Evolutionary conservation across 2,113 vertebrate genomes (phyloP), one percentile per base, ranked within the genome.

Genomic region (Gymnorhina tibicen): DNA sequence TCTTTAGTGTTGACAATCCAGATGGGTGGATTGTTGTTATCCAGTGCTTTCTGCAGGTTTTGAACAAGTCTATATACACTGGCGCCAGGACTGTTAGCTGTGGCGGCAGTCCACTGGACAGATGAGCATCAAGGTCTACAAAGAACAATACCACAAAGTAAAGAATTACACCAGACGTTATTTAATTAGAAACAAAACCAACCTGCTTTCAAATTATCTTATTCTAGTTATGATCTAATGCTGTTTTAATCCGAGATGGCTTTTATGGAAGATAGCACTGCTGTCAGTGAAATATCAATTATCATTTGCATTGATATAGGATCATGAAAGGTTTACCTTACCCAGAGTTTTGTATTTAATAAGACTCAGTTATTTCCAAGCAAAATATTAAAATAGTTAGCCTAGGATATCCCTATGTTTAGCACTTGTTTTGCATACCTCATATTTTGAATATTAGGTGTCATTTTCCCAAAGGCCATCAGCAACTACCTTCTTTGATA

Each of bases 31-130:
- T 87, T 78, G 39, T 77, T 94, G 68, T 93, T 94, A 84, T 27
- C 69, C 81, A 77, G 68, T 67, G 72, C 62, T 91, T 93, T 95
- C 33, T 74, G 47, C 76, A 87, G 82, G 46, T 70, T 95, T 86
- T 93, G 70, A 76, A 69, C 35, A 85, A 72, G 35, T 82, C 44
- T 50, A 1, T 59, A 20, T 82, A 39, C 7, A 6, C 59, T 62
- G 53, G 11, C 0, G 0, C 76, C 5, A 3, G 21, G 46, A 12
- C 26, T 70, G 50, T 62, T 79, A 47, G 41, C 53, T 4, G 3
- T 85, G 68, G 70, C 75, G 86, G 33, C 27, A 64, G 27, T 72
- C 44, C 70, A 33, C 76, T 64, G 63, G 28, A 80, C 13, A n/a
- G 41, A 44, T 1, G 8, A 66, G 7, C 75, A 80, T 76, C 49